These are phyloP conservation scores for Melanotaenia maccullochi DNA, from an alignment of 2,797 vertebrate species.

Conservation along the genomic window DNA sequence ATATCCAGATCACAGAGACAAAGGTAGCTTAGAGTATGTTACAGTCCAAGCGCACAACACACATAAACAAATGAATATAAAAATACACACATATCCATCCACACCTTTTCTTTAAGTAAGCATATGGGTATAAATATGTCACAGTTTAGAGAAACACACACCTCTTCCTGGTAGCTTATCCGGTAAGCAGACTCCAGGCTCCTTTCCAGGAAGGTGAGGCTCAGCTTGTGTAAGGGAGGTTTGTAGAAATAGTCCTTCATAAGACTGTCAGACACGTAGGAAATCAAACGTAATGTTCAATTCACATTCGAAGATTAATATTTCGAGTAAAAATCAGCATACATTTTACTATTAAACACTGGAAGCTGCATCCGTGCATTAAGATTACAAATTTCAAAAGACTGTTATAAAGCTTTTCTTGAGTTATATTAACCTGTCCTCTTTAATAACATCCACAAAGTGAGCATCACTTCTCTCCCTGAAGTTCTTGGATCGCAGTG, in stretches of 20 bases:
- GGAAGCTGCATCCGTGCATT: neutral
- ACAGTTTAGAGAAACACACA: conserved; percentile 60
- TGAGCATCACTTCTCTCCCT: conserved; percentile 96
- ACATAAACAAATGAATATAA: neutral
- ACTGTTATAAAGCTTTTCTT: neutral
- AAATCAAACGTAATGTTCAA: conserved; percentile 8
- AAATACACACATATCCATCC: conserved; percentile 9
- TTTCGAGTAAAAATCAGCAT: neutral
- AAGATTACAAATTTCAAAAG: neutral
- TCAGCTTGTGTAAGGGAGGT: conserved; percentile 95
- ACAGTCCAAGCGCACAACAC: neutral
- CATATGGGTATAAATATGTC: conserved; percentile 9
- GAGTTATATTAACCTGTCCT: conserved; percentile 88
- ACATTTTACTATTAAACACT: neutral
- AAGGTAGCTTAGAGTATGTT: conserved; percentile 2
- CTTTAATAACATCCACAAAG: conserved; percentile 98
- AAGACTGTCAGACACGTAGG: conserved; percentile 80
- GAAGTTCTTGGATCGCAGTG: conserved; percentile 96
- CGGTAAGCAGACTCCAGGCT: conserved; percentile 92
- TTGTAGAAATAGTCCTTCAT: conserved; percentile 99
- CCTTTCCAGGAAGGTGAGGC: conserved; percentile 94
- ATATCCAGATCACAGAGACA: conserved; percentile 1
- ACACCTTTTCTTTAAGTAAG: conserved; percentile 7
- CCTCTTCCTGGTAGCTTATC: conserved; percentile 95
- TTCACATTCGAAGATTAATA: neutral